Conservation (phyloP, 2,113 vertebrate species). For the Malurus alboscapulatus region DNA sequence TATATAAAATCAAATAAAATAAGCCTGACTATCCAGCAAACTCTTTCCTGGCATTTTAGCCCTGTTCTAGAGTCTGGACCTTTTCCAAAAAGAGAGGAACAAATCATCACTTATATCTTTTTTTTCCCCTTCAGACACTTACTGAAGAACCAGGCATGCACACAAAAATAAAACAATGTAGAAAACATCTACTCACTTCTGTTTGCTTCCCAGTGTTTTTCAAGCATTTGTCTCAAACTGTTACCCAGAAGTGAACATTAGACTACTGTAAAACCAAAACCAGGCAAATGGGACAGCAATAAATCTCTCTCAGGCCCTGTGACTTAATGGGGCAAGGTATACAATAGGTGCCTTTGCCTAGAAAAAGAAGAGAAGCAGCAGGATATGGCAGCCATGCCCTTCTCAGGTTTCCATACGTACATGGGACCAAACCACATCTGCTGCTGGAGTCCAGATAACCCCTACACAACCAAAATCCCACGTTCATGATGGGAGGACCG, state of each 20-base stretch:
- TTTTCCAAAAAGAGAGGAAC: constrained; percentile 31
- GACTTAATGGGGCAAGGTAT: background rate
- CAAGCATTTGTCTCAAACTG: constrained; percentile 1
- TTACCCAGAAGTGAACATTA: background rate
- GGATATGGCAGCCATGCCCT: background rate
- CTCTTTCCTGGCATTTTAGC: constrained; percentile 21
- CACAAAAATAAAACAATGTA: constrained; percentile 21
- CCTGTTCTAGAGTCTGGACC: background rate
- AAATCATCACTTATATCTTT: background rate
- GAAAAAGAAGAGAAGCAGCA: background rate
- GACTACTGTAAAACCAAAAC: background rate
- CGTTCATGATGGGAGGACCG: background rate
- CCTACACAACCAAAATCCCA: background rate
- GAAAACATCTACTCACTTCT: constrained; percentile 33
- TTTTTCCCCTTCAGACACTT: background rate
- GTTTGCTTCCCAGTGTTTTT: background rate
- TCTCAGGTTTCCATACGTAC: background rate
- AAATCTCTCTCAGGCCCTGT: background rate
- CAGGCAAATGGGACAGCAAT: background rate
- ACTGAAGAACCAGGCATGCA: constrained; percentile 9
- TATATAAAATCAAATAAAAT: background rate
- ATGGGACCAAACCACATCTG: background rate
- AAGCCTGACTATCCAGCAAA: background rate
- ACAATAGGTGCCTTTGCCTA: background rate
- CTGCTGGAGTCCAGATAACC: background rate